A percentile compares a stretch with the other conserved stretches of the same genome.
phyloP scores from a whole-genome alignment of 1,140 invertebrate species.

The Drosophila pruinosa region DNA sequence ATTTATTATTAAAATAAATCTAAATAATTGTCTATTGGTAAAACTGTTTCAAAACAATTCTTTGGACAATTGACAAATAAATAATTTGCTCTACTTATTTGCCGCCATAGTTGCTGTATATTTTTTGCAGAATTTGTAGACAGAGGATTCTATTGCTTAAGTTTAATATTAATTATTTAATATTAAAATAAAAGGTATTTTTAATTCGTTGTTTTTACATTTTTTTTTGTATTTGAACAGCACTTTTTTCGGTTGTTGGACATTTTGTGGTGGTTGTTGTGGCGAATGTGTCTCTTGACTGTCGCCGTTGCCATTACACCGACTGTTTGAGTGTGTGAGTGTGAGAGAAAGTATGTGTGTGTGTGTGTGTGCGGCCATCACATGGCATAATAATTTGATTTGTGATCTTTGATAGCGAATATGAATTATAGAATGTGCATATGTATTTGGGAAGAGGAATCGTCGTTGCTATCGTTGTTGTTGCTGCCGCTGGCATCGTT shows the following conservation, averaged over 20 bases:
- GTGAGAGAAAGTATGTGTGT: neutral
- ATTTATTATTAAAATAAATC: too few relatives aligned
- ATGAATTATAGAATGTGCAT: slow-evolving; percentile 72
- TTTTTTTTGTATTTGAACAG: slow-evolving; percentile 5
- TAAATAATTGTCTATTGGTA: too few relatives aligned
- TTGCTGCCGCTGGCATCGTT: neutral
- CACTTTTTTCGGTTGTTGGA: neutral
- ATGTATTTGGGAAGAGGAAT: slow-evolving; percentile 26
- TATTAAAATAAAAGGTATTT: neutral
- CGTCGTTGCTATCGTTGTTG: neutral
- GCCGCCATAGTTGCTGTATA: too few relatives aligned
- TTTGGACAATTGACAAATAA: too few relatives aligned
- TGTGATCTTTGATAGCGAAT: slow-evolving; percentile 79
- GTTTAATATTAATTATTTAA: neutral
- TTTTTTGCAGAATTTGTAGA: too few relatives aligned
- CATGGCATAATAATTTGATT: slow-evolving; percentile 81
- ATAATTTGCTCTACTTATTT: too few relatives aligned
- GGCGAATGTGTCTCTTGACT: slow-evolving; percentile 3
- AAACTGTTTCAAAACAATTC: too few relatives aligned
- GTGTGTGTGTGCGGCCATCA: slow-evolving; percentile 54
- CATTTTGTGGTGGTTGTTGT: slow-evolving; percentile 33
- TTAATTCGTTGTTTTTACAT: neutral
- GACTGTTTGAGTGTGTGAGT: neutral
- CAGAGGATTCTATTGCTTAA: too few relatives aligned
- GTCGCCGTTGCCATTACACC: slow-evolving; percentile 6